These are phyloP conservation scores for Pollicipes pollicipes DNA, from an alignment of 1,140 invertebrate genomes.

Conservation along the genomic window DNA sequence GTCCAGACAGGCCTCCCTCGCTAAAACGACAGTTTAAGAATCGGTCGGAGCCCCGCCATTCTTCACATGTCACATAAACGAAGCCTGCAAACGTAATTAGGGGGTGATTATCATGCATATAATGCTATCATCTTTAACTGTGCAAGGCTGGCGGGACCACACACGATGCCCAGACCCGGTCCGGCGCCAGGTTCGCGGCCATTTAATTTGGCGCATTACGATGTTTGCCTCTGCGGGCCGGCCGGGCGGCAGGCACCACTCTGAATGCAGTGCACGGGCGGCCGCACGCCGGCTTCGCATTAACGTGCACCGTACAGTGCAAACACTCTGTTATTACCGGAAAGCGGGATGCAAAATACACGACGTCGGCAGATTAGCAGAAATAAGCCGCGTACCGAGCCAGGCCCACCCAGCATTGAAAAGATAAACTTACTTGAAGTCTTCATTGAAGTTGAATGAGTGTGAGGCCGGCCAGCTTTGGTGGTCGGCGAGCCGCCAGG, in stretches of 20 bases:
- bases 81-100: neutral
- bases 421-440: neutral
- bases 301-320: neutral
- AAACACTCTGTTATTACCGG: slow-evolving; percentile 1
- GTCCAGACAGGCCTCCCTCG: neutral
- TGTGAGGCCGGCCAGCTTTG: neutral
- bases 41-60: neutral
- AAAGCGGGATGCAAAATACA: neutral
- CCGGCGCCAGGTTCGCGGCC: neutral
- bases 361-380: neutral
- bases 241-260: neutral
- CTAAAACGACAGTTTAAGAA: slow-evolving; percentile 1
- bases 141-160: neutral
- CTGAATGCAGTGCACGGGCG: neutral
- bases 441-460: neutral
- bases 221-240: neutral
- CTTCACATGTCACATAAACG: slow-evolving; percentile 1
- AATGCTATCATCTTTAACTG: slow-evolving; percentile 2
- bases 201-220: neutral
- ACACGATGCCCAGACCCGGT: neutral
- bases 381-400: neutral
- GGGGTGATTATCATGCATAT: slow-evolving; percentile 1
- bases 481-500: neutral
- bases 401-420: neutral
- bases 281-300: neutral